Evolutionary conservation across 2,888 invertebrate species (phyloP).

Genomic region (Standfussiana lucernea): DNA sequence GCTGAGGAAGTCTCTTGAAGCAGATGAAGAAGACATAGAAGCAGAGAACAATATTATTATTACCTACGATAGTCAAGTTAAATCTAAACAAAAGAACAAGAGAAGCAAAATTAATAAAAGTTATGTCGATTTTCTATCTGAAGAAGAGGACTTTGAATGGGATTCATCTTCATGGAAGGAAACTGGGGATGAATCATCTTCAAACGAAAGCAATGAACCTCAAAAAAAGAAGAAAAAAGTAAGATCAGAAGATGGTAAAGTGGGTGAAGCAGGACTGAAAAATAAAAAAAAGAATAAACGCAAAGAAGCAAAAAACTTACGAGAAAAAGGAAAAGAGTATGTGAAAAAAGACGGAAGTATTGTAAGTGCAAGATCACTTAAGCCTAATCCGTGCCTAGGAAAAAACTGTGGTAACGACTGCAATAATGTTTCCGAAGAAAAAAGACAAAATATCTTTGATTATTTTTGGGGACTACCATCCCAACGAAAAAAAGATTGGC

Average conservation of each 20-base stretch:
- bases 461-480: constrained; percentile 33
- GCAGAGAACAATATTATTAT: constrained; percentile 11
- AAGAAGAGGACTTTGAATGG: constrained; percentile 35
- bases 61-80: constrained; percentile 2
- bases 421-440: constrained; percentile 17
- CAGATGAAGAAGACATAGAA: constrained; percentile 17
- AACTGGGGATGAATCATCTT: constrained; percentile 2
- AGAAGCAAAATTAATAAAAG: constrained; percentile 29
- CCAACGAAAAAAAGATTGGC: constrained; percentile 39
- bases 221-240: constrained; percentile 1
- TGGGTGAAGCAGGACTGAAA: constrained; percentile 15
- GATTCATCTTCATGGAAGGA: constrained; percentile 6
- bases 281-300: constrained; percentile 24
- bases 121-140: constrained; percentile 44
- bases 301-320: constrained; percentile 8
- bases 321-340: constrained; percentile 22
- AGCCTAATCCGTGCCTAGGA: constrained; percentile 42
- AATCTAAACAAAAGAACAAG: constrained; percentile 3
- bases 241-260: constrained; percentile 8
- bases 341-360: constrained; percentile 26
- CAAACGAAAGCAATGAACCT: constrained; percentile 6
- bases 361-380: constrained; percentile 15
- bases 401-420: constrained; percentile 20
- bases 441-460: constrained; percentile 26
- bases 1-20: constrained; percentile 6